Evolutionary conservation across 2,113 vertebrate genomes (phyloP).

Genomic region (Dicaeum eximium): DNA sequence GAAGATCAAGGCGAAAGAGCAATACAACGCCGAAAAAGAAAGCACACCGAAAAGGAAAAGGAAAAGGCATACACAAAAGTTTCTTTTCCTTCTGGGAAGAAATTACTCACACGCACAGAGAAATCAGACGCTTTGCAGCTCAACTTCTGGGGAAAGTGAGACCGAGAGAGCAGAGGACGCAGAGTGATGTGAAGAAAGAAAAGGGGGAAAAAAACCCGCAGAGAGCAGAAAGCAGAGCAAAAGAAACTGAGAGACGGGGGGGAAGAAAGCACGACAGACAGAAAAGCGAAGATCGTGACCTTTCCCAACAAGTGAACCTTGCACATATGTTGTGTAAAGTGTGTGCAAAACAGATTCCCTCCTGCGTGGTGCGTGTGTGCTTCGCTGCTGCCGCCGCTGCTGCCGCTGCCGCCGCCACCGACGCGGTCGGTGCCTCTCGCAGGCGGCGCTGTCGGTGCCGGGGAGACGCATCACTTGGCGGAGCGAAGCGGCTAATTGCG

Average conservation of each 20-base stretch:
- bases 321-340: slow-evolving; percentile 76
- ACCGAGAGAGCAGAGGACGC: neutral
- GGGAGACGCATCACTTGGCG: slow-evolving; percentile 82
- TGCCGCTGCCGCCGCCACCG: neutral
- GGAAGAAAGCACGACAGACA: neutral
- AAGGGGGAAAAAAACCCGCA: neutral
- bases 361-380: slow-evolving; percentile 50
- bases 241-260: slow-evolving; percentile 46
- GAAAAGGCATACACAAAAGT: slow-evolving; percentile 6
- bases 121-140: slow-evolving; percentile 1
- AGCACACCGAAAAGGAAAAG: neutral
- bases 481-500: slow-evolving; percentile 89
- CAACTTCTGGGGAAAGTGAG: neutral
- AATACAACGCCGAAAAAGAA: neutral
- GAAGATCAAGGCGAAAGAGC: neutral
- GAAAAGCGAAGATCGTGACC: slow-evolving; percentile 65
- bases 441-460: slow-evolving; percentile 72
- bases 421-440: slow-evolving; percentile 26
- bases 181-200: slow-evolving; percentile 4
- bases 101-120: neutral
- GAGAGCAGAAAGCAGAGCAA: slow-evolving; percentile 27
- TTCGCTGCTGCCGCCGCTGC: neutral
- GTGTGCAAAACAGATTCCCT: slow-evolving; percentile 49
- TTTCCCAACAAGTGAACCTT: slow-evolving; percentile 70
- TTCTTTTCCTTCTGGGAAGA: slow-evolving; percentile 18